phyloP scores from a whole-genome alignment of 2,797 vertebrate species.

The Gadopsis marmoratus region DNA sequence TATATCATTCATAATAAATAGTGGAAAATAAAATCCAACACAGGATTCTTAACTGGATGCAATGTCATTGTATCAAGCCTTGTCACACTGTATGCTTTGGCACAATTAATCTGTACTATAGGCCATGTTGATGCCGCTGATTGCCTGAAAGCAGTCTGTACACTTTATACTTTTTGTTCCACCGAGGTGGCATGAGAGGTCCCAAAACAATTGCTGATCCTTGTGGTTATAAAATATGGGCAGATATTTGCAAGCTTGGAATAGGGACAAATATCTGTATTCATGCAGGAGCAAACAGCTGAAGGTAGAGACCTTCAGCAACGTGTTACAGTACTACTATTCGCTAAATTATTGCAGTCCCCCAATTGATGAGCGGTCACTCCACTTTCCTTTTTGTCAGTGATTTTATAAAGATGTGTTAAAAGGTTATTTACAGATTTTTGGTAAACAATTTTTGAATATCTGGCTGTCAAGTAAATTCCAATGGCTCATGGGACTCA shows the following conservation, averaged over 20 bases:
- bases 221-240: conserved; percentile 23
- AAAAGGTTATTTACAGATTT: conserved; percentile 65
- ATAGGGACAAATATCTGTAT: conserved; percentile 43
- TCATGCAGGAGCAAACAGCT: conserved; percentile 66
- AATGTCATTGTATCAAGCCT: conserved; percentile 60
- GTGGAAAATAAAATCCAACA: conserved; percentile 88
- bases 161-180: conserved; percentile 35
- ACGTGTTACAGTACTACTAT: conserved; percentile 16
- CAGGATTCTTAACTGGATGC: conserved; percentile 81
- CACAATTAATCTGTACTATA: conserved; percentile 62
- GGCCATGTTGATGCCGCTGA: conserved; percentile 58
- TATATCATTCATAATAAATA: conserved; percentile 98
- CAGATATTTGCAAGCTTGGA: conserved; percentile 52
- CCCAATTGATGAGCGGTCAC: conserved; percentile 34
- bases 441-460: conserved; percentile 40
- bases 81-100: conserved; percentile 73
- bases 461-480: conserved; percentile 43
- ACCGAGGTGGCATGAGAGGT: conserved; percentile 41
- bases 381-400: conserved; percentile 26
- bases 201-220: conserved; percentile 19
- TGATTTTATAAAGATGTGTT: conserved; percentile 38
- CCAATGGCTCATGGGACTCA: conserved; percentile 46
- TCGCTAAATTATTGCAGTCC: conserved; percentile 49
- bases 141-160: conserved; percentile 70
- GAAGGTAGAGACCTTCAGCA: conserved; percentile 44